phyloP scores from a whole-genome alignment of 1,140 invertebrate species.

The Caerostris extrusa region DNA sequence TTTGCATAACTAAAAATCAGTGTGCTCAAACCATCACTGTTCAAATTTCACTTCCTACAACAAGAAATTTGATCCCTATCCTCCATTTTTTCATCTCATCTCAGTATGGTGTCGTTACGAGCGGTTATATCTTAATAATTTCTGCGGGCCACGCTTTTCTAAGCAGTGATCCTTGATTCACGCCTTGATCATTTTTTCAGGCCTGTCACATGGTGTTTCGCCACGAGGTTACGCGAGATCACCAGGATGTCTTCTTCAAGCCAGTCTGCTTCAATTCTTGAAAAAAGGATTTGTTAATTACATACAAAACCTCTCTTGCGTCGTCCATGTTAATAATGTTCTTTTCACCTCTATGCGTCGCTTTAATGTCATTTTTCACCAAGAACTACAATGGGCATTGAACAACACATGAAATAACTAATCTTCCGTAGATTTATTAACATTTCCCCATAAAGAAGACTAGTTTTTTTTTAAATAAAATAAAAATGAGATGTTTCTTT shows the following conservation, averaged over 20 bases:
- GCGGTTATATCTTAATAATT: conserved; percentile 48
- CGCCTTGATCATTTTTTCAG: conserved; percentile 22
- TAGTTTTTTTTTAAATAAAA: not conserved
- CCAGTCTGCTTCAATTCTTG: not conserved
- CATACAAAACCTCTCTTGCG: not conserved
- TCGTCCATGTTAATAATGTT: conserved; percentile 30
- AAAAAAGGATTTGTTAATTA: conserved; percentile 37
- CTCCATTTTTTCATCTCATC: conserved; percentile 35
- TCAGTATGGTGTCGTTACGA: conserved; percentile 3
- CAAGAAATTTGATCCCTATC: too few relatives aligned
- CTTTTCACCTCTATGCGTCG: not conserved
- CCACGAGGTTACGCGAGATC: not conserved
- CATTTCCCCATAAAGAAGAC: not conserved
- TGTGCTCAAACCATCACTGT: not conserved
- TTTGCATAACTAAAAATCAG: not conserved
- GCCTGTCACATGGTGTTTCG: not conserved
- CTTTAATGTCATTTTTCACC: not conserved
- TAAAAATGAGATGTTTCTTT: not conserved
- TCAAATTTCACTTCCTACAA: not conserved
- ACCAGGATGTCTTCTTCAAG: conserved; percentile 2
- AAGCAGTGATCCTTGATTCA: not conserved
- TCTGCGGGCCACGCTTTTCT: not conserved
- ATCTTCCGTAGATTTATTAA: not conserved
- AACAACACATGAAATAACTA: not conserved
- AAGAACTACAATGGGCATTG: not conserved